Evolutionary conservation across 1,140 invertebrate species (phyloP), one percentile per base, ranked within the genome.

Genomic region (Dreissena rostriformis): DNA sequence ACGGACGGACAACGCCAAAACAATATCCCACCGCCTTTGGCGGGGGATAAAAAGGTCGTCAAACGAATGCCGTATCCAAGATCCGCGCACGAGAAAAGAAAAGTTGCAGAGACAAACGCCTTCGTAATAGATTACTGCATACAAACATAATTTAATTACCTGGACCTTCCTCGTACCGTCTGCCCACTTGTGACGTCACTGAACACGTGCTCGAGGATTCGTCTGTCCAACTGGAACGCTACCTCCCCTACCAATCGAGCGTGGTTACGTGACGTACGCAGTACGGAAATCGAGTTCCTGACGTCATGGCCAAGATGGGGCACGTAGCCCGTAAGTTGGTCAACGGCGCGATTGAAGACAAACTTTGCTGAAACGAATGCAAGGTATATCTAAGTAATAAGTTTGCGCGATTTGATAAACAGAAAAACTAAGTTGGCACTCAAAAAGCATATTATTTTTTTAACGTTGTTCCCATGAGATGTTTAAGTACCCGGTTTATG

Each of bases 191-290:
- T n/a, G 17, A 74, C 55, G 52, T 51, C 66, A 7, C 55, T 26
- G 77, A 90, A 90, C 12, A 90, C 83, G n/a, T 86, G 87, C 61
- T 86, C 85, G 49, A 90, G 80, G 57, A 90, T 90, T 39, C 89
- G 87, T 74, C 87, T 70, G 63, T 90, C 89, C 26, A 90, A 57
- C 73, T 90, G 88, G 72, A 89, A 90, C 2, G 85, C 87, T 61
- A 90, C 85, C 77, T 90, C 89, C 55, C 89, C 89, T 7, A 90
- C 55, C 15, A 90, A 51, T 26, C 88, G 79, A 28, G 71, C 79
- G 65, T 65, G 86, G 15, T 65, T 63, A 17, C 29, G 68, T 6
- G 77, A 57, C 11, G 57, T 49, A 19, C 75, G 17, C 14, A 85
- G 15, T 29, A 61, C 86, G 2, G 39, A 39, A 39, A 39, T 39